These are phyloP conservation scores for Pammene fasciana DNA, from an alignment of 2,888 invertebrate genomes.

Conservation along the genomic window DNA sequence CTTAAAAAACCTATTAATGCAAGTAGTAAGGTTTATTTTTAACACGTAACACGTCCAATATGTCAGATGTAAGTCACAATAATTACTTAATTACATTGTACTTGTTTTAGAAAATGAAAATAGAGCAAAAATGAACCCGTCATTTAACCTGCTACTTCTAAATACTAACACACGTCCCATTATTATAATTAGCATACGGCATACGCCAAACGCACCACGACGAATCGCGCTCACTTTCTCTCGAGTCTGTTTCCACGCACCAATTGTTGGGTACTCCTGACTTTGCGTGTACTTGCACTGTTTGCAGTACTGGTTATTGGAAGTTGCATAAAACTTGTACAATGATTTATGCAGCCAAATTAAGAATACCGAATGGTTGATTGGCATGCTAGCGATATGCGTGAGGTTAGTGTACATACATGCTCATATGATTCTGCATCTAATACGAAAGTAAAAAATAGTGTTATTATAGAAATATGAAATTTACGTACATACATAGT, in stretches of 20 bases:
- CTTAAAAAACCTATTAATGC: too few relatives aligned
- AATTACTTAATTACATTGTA: too few relatives aligned
- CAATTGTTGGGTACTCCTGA: conserved; percentile 69
- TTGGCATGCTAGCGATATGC: background rate
- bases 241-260: conserved; percentile 61
- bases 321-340: conserved; percentile 44
- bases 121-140: conserved; percentile 14
- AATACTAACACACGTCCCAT: conserved; percentile 32
- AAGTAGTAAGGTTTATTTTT: too few relatives aligned
- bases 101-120: background rate
- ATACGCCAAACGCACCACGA: conserved; percentile 48
- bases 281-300: too few relatives aligned
- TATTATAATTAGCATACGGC: conserved; percentile 54
- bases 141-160: conserved; percentile 24
- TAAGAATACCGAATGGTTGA: conserved; percentile 5
- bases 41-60: too few relatives aligned
- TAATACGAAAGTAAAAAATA: too few relatives aligned
- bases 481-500: too few relatives aligned
- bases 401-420: too few relatives aligned
- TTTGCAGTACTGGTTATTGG: conserved; percentile 35
- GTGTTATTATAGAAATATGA: too few relatives aligned
- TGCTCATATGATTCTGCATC: too few relatives aligned
- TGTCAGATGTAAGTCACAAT: too few relatives aligned
- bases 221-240: conserved; percentile 61
- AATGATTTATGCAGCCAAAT: conserved; percentile 10